Evolutionary conservation across 2,113 vertebrate genomes (phyloP).

Genomic region (Rhinoptilus africanus): DNA sequence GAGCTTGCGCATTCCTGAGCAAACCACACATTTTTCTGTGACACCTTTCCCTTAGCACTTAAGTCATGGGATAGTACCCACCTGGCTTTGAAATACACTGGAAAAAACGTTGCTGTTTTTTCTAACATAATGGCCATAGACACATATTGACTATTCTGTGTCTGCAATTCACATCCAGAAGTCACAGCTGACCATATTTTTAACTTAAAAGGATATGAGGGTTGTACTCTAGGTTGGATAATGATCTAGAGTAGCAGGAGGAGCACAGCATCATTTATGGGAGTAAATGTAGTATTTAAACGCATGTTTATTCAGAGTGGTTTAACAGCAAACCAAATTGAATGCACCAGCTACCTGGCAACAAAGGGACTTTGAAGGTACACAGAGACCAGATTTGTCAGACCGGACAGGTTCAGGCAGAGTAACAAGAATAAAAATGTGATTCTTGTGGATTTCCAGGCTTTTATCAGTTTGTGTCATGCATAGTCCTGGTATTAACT

Average conservation of each 20-base stretch:
- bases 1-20: background rate
- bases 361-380: background rate
- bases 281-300: background rate
- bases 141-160: background rate
- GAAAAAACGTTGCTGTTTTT: background rate
- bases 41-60: background rate
- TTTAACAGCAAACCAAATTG: background rate
- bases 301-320: background rate
- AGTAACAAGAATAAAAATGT: background rate
- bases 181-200: background rate
- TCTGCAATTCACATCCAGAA: background rate
- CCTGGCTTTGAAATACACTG: background rate
- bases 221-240: background rate
- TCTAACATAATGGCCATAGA: background rate
- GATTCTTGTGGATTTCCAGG: background rate
- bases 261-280: background rate
- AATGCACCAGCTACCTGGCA: background rate
- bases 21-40: background rate
- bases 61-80: background rate
- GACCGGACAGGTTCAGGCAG: background rate
- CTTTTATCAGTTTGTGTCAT: background rate
- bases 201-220: background rate
- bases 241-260: background rate
- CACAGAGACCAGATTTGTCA: background rate
- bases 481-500: constrained; percentile 3